Conservation (phyloP, 2,888 invertebrate genomes). For the Aplocera efformata region DNA sequence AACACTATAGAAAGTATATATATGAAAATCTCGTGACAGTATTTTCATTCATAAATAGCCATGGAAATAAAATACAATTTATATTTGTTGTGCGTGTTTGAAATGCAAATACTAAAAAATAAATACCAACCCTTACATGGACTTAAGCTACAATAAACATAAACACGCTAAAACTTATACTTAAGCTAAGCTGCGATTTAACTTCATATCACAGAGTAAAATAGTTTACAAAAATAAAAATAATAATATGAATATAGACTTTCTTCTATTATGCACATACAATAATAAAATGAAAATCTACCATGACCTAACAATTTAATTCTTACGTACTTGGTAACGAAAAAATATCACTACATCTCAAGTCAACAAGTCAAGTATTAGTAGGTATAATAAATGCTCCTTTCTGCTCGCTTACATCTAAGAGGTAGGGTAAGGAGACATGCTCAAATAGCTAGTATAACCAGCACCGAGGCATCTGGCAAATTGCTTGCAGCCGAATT, state of each 20-base stretch:
- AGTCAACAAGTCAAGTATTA: slow-evolving; percentile 31
- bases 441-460: not conserved
- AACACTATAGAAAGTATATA: too few relatives aligned
- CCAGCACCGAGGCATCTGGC: not conserved
- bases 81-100: too few relatives aligned
- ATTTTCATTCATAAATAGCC: too few relatives aligned
- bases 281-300: slow-evolving; percentile 37
- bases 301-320: slow-evolving; percentile 46
- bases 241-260: slow-evolving; percentile 5
- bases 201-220: slow-evolving; percentile 55
- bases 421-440: slow-evolving; percentile 40
- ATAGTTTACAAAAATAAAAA: slow-evolving; percentile 45
- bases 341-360: slow-evolving; percentile 66
- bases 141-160: slow-evolving; percentile 32
- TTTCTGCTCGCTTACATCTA: slow-evolving; percentile 45
- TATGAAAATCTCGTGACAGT: too few relatives aligned
- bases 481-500: too few relatives aligned
- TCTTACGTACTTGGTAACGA: slow-evolving; percentile 68
- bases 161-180: slow-evolving; percentile 16
- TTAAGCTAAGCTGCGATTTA: slow-evolving; percentile 46
- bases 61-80: too few relatives aligned
- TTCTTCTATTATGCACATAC: slow-evolving; percentile 14
- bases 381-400: slow-evolving; percentile 61
- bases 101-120: too few relatives aligned
- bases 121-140: too few relatives aligned